Evolutionary conservation across 1,140 invertebrate genomes (phyloP).

Genomic region (Brachionus paranguensis): DNA sequence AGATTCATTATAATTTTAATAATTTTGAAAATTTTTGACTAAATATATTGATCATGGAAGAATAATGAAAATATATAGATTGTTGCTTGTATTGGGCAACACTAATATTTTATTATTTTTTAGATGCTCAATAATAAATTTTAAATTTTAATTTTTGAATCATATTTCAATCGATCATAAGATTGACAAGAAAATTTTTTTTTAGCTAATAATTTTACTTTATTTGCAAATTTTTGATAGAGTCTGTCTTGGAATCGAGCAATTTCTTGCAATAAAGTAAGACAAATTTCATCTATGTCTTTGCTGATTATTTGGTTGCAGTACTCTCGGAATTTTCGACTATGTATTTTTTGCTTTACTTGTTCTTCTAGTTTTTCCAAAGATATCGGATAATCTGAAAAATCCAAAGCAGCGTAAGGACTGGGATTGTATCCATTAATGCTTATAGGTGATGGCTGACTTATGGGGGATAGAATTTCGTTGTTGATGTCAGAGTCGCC

Average conservation of each 20-base stretch:
- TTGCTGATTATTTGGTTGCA: constrained; percentile 55
- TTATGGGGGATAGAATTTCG: constrained; percentile 42
- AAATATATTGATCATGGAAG: no score
- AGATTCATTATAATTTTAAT: no score
- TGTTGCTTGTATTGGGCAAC: no score
- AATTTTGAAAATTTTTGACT: no score
- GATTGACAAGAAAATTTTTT: neutral
- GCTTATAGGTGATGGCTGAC: constrained; percentile 14
- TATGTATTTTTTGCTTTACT: constrained; percentile 39
- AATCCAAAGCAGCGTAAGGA: constrained; percentile 41
- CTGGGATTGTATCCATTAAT: constrained; percentile 41
- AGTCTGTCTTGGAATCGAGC: constrained; percentile 62
- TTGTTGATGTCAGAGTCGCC: constrained; percentile 41
- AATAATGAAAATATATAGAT: no score
- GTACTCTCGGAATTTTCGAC: constrained; percentile 45
- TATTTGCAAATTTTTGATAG: constrained; percentile 60
- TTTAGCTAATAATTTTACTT: neutral
- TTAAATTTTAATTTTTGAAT: neutral
- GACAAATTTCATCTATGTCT: constrained; percentile 54
- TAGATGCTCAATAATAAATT: no score
- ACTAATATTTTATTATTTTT: no score
- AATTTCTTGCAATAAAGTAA: constrained; percentile 58
- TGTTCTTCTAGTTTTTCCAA: constrained; percentile 41
- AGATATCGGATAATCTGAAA: constrained; percentile 28
- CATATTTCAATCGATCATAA: no score